phyloP scores from a whole-genome alignment of 1,140 invertebrate species.

The Tyrophagus putrescentiae region DNA sequence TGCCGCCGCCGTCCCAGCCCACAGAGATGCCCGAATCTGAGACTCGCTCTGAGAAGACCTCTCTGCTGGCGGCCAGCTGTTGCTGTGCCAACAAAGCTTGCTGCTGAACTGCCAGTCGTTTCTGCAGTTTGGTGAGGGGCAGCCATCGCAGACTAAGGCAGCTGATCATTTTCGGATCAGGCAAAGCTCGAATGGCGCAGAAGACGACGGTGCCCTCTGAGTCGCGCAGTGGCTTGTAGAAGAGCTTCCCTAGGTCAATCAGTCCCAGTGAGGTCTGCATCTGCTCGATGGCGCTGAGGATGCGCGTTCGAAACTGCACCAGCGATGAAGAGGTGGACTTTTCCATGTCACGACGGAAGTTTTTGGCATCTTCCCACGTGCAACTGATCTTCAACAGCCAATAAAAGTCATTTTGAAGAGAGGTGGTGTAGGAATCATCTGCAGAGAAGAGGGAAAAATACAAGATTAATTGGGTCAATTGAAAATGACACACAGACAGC shows the following conservation, averaged over 20 bases:
- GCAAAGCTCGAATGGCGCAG: conserved; percentile 64
- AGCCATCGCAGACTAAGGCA: conserved; percentile 72
- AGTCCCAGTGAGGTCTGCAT: conserved; percentile 81
- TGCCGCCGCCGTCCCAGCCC: not conserved
- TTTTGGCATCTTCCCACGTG: conserved; percentile 87
- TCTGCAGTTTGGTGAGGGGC: conserved; percentile 55
- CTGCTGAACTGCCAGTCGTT: conserved; percentile 26
- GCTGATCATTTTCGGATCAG: conserved; percentile 51
- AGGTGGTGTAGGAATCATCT: conserved; percentile 81
- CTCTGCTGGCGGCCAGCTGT: not conserved
- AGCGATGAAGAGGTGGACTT: conserved; percentile 69
- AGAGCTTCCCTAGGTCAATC: conserved; percentile 79
- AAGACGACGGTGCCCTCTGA: conserved; percentile 75
- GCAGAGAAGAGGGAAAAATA: not conserved
- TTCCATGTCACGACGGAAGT: conserved; percentile 75
- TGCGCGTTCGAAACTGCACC: conserved; percentile 72
- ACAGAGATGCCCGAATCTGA: conserved; percentile 11
- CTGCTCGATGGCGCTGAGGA: conserved; percentile 72
- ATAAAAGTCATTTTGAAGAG: conserved; percentile 79
- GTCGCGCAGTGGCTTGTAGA: conserved; percentile 72
- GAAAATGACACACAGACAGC: not conserved
- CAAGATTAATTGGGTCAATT: not conserved
- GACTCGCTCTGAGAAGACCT: not conserved
- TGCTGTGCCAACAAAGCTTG: conserved; percentile 13
- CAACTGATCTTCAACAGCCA: conserved; percentile 86